phyloP scores from a whole-genome alignment of 2,113 vertebrate genomes.

The Megaceryle maxima region DNA sequence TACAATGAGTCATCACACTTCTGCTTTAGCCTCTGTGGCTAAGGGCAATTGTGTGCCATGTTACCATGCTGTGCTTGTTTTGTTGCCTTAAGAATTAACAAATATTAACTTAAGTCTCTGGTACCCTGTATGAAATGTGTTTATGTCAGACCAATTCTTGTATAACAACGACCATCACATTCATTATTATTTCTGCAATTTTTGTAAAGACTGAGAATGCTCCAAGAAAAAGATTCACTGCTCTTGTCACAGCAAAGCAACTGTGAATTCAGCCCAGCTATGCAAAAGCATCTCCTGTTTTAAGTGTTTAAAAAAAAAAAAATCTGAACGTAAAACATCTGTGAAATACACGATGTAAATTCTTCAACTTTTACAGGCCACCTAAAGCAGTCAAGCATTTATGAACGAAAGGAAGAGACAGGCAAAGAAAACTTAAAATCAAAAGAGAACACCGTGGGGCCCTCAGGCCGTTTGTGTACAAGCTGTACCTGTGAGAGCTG shows the following conservation, averaged over 20 bases:
- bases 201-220: not conserved
- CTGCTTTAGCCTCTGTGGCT: not conserved
- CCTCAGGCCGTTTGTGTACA: not conserved
- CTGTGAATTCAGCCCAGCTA: not conserved
- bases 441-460: not conserved
- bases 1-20: not conserved
- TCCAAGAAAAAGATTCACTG: not conserved
- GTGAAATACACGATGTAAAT: not conserved
- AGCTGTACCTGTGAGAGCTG: not conserved
- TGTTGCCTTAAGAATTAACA: not conserved
- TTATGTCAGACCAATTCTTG: not conserved
- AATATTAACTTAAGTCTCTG: not conserved
- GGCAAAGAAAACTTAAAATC: not conserved
- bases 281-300: not conserved
- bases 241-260: not conserved
- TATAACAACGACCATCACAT: not conserved
- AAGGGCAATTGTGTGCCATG: too few relatives aligned
- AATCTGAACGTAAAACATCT: not conserved
- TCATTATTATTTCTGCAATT: not conserved
- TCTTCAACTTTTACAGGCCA: not conserved
- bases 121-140: accelerated
- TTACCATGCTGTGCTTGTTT: not conserved
- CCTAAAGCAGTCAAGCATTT: not conserved
- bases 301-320: not conserved
- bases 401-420: not conserved